Base-by-base conservation (phyloP, 2,888 invertebrate genomes). In the Elmis aenea region DNA sequence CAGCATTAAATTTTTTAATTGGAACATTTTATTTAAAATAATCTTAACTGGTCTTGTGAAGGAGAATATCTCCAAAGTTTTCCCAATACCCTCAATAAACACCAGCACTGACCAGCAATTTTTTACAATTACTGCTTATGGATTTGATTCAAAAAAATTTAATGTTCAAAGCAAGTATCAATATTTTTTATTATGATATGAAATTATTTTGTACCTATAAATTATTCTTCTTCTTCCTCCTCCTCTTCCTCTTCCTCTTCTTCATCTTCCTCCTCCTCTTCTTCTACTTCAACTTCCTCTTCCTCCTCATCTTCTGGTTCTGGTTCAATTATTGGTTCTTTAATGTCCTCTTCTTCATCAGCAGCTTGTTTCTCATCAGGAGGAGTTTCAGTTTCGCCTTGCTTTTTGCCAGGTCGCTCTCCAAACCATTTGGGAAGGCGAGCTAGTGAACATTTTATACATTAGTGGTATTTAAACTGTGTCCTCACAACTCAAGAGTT, bases 381-480 rank as follows among this genome's bases (percentile, higher is more conserved):
- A 46, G 92, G 92, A 61, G 90, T 85, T 54, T 91, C 91, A 51
- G 82, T 81, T 51, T 88, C 91, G 51, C 85, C 90, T 69, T 82
- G 70, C 77, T 90, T 92, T 73, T 89, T 91, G 77, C 91, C 91
- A 54, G 91, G 91, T 72, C 91, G 79, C 74, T 92, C 92, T 60
- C 92, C 91, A 79, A 91, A 91, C 92, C 92, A 92, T 72, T 91
- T 92, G 59, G 91, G 91, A 72, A 92, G 76, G 78, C 85, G 84
- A 76, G 90, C 92, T 91, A 68, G 62, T n/a, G n/a, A n/a, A n/a
- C 23, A 32, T 21, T 38, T 29, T 25, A 45, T 23, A 10, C 10
- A 1, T 23, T 23, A 11, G 9, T 23, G 5, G 10, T 8, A 5
- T 1, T 23, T 23, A 23, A 23, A 23, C n/a, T n/a, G n/a, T n/a